Evolutionary conservation across 2,888 invertebrate genomes (phyloP).

Genomic region (Cryptus armator): DNA sequence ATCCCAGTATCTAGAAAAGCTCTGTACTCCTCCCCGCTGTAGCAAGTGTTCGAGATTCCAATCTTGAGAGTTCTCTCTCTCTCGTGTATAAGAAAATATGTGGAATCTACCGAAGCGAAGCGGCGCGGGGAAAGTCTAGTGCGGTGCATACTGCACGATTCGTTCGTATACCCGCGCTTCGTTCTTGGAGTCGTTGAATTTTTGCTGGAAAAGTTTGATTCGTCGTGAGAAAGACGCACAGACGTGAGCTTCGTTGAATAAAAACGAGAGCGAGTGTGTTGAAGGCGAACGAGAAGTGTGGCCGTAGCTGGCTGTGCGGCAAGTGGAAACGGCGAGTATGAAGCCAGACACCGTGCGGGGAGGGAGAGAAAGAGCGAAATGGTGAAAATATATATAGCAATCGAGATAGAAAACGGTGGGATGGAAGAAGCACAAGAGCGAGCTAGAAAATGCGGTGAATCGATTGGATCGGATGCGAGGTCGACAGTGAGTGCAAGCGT

Average conservation of each 20-base stretch:
- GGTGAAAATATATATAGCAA: slow-evolving; percentile 8
- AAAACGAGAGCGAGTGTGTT: slow-evolving; percentile 35
- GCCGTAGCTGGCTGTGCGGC: slow-evolving; percentile 8
- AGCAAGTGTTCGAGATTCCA: slow-evolving; percentile 43
- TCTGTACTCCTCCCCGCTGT: background rate
- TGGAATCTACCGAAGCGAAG: slow-evolving; percentile 21
- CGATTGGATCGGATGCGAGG: slow-evolving; percentile 63
- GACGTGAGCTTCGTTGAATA: slow-evolving; percentile 1
- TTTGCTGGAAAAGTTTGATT: slow-evolving; percentile 38
- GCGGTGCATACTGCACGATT: slow-evolving; percentile 11
- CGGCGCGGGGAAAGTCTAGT: background rate
- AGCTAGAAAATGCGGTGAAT: slow-evolving; percentile 44
- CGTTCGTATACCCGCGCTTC: slow-evolving; percentile 14
- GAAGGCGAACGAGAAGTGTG: slow-evolving; percentile 19
- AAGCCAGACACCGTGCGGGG: slow-evolving; percentile 29
- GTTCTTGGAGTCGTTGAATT: slow-evolving; percentile 45
- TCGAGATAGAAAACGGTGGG: background rate
- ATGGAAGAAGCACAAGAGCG: slow-evolving; percentile 12
- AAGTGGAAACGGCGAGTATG: slow-evolving; percentile 54
- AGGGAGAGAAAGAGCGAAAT: slow-evolving; percentile 17
- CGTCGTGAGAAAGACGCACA: slow-evolving; percentile 23
- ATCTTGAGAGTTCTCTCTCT: slow-evolving; percentile 20
- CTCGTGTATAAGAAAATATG: slow-evolving; percentile 38
- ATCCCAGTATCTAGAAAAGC: background rate
- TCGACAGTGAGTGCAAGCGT: slow-evolving; percentile 59